phyloP scores from a whole-genome alignment of 2,888 invertebrate genomes.

The Ormyrus nitidulus region DNA sequence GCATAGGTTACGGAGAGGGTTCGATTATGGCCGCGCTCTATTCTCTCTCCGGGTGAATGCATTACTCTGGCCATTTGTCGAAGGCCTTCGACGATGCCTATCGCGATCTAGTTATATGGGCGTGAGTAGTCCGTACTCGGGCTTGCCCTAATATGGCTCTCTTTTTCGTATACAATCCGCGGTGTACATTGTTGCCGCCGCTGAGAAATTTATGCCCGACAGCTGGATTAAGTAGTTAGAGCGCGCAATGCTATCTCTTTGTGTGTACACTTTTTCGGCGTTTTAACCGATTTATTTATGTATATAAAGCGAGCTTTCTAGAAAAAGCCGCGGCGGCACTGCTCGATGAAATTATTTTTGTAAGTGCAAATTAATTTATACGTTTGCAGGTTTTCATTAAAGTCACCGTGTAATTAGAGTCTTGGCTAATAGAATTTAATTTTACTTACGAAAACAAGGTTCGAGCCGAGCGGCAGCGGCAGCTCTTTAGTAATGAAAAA shows the following conservation, averaged over 20 bases:
- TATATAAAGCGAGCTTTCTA: no score
- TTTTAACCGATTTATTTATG: no score
- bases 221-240: conserved; percentile 5
- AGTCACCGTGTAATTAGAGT: background rate
- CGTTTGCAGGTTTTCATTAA: no score
- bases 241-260: background rate
- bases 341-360: no score
- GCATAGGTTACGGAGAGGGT: background rate
- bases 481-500: no score
- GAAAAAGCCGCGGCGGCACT: no score
- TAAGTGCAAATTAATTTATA: no score
- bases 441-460: no score
- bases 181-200: background rate
- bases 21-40: conserved; percentile 6
- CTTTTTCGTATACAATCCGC: background rate
- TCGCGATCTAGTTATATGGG: conserved; percentile 25
- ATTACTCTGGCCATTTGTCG: conserved; percentile 45
- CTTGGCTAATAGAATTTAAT: background rate
- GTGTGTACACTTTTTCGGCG: no score
- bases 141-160: conserved; percentile 29
- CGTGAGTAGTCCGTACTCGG: background rate
- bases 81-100: conserved; percentile 22
- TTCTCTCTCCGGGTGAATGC: conserved; percentile 29
- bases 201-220: conserved; percentile 8
- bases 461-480: no score